Conservation (phyloP, 64 coral and sea anemone species). For the Montipora sp. region DNA sequence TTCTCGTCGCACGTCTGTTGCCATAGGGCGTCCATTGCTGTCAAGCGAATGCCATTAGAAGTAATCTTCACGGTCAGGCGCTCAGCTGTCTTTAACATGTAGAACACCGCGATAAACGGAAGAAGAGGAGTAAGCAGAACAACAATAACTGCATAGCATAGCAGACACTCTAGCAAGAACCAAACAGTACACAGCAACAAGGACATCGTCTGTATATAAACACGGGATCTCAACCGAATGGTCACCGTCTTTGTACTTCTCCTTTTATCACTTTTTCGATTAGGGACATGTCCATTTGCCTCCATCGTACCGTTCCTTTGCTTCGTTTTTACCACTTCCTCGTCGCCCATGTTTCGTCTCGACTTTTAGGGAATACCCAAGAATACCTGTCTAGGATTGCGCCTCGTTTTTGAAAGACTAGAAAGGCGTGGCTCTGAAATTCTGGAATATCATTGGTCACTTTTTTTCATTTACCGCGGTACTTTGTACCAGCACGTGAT, state of each 20-base stretch:
- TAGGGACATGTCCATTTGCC: background rate
- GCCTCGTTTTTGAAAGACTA: background rate
- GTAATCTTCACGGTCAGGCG: slow-evolving; percentile 4
- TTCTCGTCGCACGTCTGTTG: slow-evolving; percentile 76
- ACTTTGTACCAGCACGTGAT: background rate
- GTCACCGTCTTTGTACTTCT: background rate
- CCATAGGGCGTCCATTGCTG: slow-evolving; percentile 87
- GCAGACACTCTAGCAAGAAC: slow-evolving; percentile 59
- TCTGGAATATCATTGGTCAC: slow-evolving; percentile 2
- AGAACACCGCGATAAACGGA: slow-evolving; percentile 64
- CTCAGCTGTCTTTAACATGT: slow-evolving; percentile 76
- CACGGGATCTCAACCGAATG: background rate
- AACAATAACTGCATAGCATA: slow-evolving; percentile 14
- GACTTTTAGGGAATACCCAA: no score
- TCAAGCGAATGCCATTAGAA: slow-evolving; percentile 30
- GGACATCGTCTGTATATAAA: background rate
- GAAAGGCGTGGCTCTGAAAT: background rate
- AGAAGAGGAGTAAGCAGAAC: background rate
- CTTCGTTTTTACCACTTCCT: background rate
- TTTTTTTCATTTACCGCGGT: background rate
- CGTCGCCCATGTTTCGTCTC: background rate
- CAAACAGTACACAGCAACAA: background rate
- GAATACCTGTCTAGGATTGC: no score
- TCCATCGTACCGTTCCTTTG: background rate
- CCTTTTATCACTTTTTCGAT: background rate